Conservation (phyloP, 2,888 invertebrate genomes). For the Thumatha senex region DNA sequence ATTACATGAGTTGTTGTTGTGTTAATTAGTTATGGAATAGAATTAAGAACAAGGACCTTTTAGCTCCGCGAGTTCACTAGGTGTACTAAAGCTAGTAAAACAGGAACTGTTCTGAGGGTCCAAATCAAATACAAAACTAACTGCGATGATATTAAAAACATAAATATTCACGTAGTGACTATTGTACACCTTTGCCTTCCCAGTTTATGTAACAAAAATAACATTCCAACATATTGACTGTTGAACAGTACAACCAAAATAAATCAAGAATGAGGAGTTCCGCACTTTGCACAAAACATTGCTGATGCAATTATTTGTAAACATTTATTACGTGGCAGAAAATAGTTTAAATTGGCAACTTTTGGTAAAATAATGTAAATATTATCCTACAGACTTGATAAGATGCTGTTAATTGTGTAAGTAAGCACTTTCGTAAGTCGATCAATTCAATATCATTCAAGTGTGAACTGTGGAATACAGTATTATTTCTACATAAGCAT, state of each 20-base stretch:
- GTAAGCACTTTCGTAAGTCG: conserved; percentile 12
- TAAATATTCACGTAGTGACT: too few species aligned
- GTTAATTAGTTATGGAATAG: conserved; percentile 34
- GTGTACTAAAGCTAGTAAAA: too few species aligned
- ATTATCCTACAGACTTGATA: neutral
- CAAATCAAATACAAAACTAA: too few species aligned
- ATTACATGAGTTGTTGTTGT: conserved; percentile 32
- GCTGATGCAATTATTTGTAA: neutral
- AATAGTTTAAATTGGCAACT: too few species aligned
- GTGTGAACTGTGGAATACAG: conserved; percentile 21
- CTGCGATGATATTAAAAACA: too few species aligned
- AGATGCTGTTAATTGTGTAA: conserved; percentile 6
- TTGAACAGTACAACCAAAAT: neutral
- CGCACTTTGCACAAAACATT: neutral
- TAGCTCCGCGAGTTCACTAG: too few species aligned
- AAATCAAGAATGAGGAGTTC: neutral
- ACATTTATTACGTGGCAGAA: neutral
- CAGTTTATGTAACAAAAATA: conserved; percentile 1
- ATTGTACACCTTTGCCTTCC: neutral
- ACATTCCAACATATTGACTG: conserved; percentile 16
- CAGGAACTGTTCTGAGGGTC: too few species aligned
- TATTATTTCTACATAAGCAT: conserved; percentile 15
- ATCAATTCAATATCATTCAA: conserved; percentile 13
- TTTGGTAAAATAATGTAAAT: neutral
- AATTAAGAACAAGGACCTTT: conserved; percentile 25